These are phyloP conservation scores for Columbina picui DNA, from an alignment of 2,113 vertebrate species.

Conservation along the genomic window DNA sequence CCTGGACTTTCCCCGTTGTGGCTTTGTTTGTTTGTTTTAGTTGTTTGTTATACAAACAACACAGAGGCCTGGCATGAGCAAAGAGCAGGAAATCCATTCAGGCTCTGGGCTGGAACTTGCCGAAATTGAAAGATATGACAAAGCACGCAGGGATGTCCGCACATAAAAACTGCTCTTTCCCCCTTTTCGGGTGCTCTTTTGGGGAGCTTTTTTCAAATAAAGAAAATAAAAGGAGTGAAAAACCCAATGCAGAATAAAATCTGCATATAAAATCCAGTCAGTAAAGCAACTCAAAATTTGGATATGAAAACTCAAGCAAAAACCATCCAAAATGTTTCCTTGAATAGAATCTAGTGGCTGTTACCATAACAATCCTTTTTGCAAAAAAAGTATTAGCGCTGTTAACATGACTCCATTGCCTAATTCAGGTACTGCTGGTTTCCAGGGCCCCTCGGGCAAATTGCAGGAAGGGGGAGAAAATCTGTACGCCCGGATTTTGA, in stretches of 20 bases:
- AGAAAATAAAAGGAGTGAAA: not conserved
- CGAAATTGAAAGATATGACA: constrained; percentile 39
- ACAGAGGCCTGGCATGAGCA: constrained; percentile 54
- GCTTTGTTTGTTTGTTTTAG: constrained; percentile 49
- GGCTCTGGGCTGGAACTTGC: constrained; percentile 32
- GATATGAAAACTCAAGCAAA: not conserved
- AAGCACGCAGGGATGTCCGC: not conserved
- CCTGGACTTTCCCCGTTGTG: not conserved
- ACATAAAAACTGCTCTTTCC: not conserved
- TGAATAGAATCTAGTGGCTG: constrained; percentile 26
- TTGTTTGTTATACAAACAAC: constrained; percentile 40
- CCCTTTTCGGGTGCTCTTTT: not conserved
- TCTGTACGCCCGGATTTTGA: not conserved
- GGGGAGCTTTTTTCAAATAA: not conserved
- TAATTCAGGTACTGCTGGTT: not conserved
- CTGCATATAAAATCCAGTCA: not conserved
- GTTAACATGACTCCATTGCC: not conserved
- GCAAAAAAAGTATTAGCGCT: not conserved
- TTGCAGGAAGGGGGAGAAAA: not conserved
- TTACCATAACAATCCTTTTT: constrained; percentile 45
- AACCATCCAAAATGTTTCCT: not conserved
- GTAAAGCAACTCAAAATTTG: not conserved
- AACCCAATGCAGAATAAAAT: not conserved
- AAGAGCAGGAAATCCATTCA: constrained; percentile 66
- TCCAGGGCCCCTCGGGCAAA: not conserved